phyloP scores from a whole-genome alignment of 2,888 invertebrate genomes.

The Fissipunctia ypsillon region DNA sequence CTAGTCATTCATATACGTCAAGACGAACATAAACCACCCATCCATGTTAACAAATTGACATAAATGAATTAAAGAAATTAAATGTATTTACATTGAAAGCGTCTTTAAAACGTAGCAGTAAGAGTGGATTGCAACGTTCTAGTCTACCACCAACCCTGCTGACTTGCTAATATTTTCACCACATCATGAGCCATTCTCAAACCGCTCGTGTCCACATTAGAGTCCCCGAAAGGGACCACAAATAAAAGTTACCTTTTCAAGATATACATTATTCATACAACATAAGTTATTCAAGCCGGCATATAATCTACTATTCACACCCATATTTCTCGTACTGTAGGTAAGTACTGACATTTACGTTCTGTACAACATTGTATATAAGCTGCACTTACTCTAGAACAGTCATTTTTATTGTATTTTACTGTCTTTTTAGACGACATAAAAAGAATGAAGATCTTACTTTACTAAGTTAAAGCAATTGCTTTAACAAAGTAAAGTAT shows the following conservation, averaged over 20 bases:
- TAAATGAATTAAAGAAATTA: not conserved
- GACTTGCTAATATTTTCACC: not conserved
- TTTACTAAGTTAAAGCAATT: no score
- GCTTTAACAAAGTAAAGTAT: not conserved
- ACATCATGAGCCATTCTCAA: not conserved
- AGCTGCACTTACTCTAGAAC: not conserved
- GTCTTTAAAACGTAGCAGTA: not conserved
- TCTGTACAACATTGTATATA: constrained; percentile 5
- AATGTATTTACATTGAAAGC: not conserved
- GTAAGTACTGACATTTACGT: constrained; percentile 25
- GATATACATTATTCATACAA: constrained; percentile 26
- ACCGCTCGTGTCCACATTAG: not conserved
- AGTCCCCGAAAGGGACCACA: constrained; percentile 9
- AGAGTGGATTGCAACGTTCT: not conserved
- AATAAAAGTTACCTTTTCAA: constrained; percentile 19
- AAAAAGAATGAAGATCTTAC: not conserved
- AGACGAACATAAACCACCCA: not conserved
- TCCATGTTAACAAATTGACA: not conserved
- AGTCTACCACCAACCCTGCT: not conserved
- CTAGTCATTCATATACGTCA: not conserved
- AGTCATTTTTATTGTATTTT: constrained; percentile 15
- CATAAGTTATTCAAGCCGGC: constrained; percentile 30
- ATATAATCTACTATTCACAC: constrained; percentile 16
- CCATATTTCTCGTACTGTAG: not conserved
- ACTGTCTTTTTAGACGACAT: not conserved